These are phyloP conservation scores for Guaruba guarouba DNA, from an alignment of 2,113 vertebrate species.

Conservation along the genomic window DNA sequence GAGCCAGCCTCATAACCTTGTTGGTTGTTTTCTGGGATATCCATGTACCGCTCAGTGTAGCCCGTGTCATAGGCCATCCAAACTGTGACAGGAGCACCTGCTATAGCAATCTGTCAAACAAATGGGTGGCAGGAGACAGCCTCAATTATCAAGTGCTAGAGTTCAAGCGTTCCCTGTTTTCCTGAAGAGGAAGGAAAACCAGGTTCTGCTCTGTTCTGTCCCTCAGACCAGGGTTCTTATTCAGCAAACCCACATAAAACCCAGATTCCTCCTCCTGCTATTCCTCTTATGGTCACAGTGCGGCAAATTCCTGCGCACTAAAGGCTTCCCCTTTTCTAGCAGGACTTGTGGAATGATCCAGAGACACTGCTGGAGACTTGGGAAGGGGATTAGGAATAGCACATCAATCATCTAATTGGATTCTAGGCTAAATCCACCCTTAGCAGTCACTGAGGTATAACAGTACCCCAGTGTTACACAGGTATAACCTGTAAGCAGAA, in stretches of 20 bases:
- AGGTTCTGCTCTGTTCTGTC: background rate
- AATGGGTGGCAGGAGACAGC: slow-evolving; percentile 2
- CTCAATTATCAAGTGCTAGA: background rate
- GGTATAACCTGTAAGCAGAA: background rate
- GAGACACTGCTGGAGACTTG: background rate
- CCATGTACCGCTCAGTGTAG: slow-evolving; percentile 97
- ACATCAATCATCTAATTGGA: background rate
- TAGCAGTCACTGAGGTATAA: background rate
- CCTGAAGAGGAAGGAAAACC: background rate
- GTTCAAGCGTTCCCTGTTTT: fast-evolving
- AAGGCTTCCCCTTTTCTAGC: background rate
- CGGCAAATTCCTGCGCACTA: background rate
- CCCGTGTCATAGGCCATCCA: slow-evolving; percentile 99
- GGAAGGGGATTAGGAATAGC: background rate
- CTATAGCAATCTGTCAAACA: slow-evolving; percentile 87
- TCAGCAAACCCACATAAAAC: background rate
- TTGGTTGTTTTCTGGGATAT: slow-evolving; percentile 94
- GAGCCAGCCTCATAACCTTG: slow-evolving; percentile 95
- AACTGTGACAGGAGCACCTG: slow-evolving; percentile 93
- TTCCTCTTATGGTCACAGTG: background rate
- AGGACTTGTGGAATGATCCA: background rate
- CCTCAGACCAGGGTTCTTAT: background rate
- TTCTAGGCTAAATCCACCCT: background rate
- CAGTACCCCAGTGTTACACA: background rate
- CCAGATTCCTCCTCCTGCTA: background rate